Base-by-base conservation (phyloP, 2,797 vertebrate genomes). In the Pipistrellus kuhlii region DNA sequence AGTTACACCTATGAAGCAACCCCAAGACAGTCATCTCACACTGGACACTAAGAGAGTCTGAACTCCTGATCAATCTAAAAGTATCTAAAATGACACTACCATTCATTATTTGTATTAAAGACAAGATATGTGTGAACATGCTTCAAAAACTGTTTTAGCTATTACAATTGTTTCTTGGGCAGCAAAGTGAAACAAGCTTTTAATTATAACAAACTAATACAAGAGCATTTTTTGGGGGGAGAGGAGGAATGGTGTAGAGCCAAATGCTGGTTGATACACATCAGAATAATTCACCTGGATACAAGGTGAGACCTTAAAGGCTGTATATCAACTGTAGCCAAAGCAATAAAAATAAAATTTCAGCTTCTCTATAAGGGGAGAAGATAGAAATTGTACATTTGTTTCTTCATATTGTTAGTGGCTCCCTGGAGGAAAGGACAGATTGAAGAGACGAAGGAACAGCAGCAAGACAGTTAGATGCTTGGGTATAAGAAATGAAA, bases 261-360 rank as follows among this genome's bases (percentile, higher is more conserved):
- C 27, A 25, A n/a, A 14, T 76, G 17, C 32, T 88, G 1, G 94
- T 71, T 62, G 12, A 64, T 87, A 66, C 93, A 68, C 1, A 57
- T 62, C 12, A 69, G n/a, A 6, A 71, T 66, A 41, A 23, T 48
- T 4, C 8, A 25, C 30, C 23, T 11, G 55, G 57, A 53, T 44
- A 48, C 10, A 71, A 51, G 5, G 5, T 64, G 23, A 83, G 46
- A 84, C 20, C 27, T 0, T 51, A 57, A 85, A 86, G 41, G 1
- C 15, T 92, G n/a, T 30, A 23, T 53, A 27, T 53, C 15, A 80
- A 59, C 46, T 55, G 30, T 1, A 78, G 1, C 2, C 55, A 89
- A 83, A 85, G 9, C 11, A 92, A 90, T n/a, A 85, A 38, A 81
- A 84, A 88, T 12, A 87, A 93, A 80, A 62, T 14, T 21, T 55